phyloP scores from a whole-genome alignment of 1,140 invertebrate genomes.

The Aporrectodea caliginosa region DNA sequence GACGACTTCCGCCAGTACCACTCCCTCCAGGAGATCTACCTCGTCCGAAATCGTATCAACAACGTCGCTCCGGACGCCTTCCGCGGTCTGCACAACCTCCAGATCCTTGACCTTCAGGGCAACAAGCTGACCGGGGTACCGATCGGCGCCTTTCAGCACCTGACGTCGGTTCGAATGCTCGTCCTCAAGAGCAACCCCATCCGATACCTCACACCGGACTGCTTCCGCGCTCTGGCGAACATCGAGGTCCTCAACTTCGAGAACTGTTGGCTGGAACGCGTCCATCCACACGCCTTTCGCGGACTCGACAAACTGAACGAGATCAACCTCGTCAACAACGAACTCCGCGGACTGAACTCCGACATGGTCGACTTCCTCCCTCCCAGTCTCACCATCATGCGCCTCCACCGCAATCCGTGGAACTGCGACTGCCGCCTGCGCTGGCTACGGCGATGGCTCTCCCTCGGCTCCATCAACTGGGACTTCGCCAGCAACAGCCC shows the following conservation, averaged over 20 bases:
- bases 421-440: slow-evolving; percentile 44
- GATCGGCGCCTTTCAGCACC: not conserved
- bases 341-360: slow-evolving; percentile 35
- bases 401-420: slow-evolving; percentile 47
- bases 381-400: slow-evolving; percentile 26
- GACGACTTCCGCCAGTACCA: slow-evolving; percentile 41
- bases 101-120: not conserved
- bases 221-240: not conserved
- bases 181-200: not conserved
- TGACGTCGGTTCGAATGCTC: not conserved
- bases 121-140: not conserved
- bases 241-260: not conserved
- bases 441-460: not conserved
- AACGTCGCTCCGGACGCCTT: slow-evolving; percentile 5
- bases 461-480: slow-evolving; percentile 6
- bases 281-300: not conserved
- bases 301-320: slow-evolving; percentile 1
- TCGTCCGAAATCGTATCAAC: slow-evolving; percentile 43
- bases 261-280: not conserved
- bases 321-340: slow-evolving; percentile 38
- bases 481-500: slow-evolving; percentile 23
- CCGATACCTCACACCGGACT: not conserved
- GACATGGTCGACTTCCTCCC: slow-evolving; percentile 17
- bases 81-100: slow-evolving; percentile 12
- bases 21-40: slow-evolving; percentile 38